Evolutionary conservation across 35 echinoderm and acorn worm genomes (phyloP).

Genomic region (Hemicentrotus pulcherrimus): DNA sequence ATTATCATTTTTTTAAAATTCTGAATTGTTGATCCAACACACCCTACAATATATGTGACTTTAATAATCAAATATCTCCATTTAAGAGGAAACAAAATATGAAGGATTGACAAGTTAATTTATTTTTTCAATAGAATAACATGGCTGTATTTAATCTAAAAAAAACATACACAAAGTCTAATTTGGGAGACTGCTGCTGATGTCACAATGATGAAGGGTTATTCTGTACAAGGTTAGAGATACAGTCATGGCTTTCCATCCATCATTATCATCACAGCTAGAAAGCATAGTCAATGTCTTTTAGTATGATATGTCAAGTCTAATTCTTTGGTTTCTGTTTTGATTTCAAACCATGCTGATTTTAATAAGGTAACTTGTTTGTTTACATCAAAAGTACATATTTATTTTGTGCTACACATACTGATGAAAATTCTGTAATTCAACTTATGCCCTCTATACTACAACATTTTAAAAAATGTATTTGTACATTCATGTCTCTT

Average conservation of each 20-base stretch:
- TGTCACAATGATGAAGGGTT: background rate
- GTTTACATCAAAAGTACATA: too few species aligned
- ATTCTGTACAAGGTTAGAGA: background rate
- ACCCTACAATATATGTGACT: background rate
- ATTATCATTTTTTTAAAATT: background rate
- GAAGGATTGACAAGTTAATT: too few species aligned
- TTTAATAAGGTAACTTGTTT: background rate
- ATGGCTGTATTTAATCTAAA: too few species aligned
- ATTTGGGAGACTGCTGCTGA: background rate
- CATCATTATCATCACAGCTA: background rate
- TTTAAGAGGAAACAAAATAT: too few species aligned
- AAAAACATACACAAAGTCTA: background rate
- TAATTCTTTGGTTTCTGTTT: background rate
- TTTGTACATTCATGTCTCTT: too few species aligned
- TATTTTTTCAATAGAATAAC: too few species aligned
- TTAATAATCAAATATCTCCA: too few species aligned
- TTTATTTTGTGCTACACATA: too few species aligned
- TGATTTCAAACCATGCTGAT: background rate
- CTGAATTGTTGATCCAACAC: background rate
- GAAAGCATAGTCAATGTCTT: background rate
- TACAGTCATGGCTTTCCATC: background rate
- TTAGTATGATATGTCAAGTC: background rate
- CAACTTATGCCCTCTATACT: too few species aligned
- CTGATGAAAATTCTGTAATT: too few species aligned
- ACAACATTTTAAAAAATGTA: too few species aligned